phyloP scores from a whole-genome alignment of 2,797 vertebrate genomes.

The Sternotherus odoratus region DNA sequence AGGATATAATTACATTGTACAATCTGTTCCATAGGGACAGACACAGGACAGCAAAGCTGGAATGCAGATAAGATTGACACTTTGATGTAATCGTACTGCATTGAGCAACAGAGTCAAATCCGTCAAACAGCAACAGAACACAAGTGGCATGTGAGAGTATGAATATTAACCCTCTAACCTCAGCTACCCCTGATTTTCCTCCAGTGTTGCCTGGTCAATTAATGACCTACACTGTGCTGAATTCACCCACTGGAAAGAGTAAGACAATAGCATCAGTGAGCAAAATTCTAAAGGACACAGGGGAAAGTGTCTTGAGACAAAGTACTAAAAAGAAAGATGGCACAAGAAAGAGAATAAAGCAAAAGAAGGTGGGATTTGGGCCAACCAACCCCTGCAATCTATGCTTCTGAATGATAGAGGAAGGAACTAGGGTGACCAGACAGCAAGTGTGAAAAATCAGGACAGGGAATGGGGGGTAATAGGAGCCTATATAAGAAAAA shows the following conservation, averaged over 20 bases:
- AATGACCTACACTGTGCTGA: constrained; percentile 2
- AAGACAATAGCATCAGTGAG: constrained; percentile 49
- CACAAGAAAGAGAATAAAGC: constrained; percentile 15
- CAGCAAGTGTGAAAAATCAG: too few relatives aligned
- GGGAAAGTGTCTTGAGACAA: background rate
- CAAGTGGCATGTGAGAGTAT: background rate
- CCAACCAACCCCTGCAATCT: constrained; percentile 14
- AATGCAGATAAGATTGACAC: constrained; percentile 54
- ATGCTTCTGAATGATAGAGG: background rate
- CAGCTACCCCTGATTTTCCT: constrained; percentile 54
- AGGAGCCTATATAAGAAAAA: too few relatives aligned
- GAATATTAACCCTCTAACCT: constrained; percentile 51
- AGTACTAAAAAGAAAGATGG: background rate
- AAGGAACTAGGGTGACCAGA: too few relatives aligned
- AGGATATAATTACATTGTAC: constrained; percentile 11
- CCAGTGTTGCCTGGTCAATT: constrained; percentile 23
- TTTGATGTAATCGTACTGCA: constrained; percentile 38
- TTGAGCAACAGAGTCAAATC: constrained; percentile 33
- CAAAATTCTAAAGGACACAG: constrained; percentile 5
- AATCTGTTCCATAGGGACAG: constrained; percentile 19
- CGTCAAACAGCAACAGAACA: constrained; percentile 8
- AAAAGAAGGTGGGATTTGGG: background rate
- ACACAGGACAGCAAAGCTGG: background rate
- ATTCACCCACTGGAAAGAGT: constrained; percentile 58
- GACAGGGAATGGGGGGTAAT: too few relatives aligned